These are phyloP conservation scores for Meloe dianella DNA, from an alignment of 2,888 invertebrate genomes.

Conservation along the genomic window DNA sequence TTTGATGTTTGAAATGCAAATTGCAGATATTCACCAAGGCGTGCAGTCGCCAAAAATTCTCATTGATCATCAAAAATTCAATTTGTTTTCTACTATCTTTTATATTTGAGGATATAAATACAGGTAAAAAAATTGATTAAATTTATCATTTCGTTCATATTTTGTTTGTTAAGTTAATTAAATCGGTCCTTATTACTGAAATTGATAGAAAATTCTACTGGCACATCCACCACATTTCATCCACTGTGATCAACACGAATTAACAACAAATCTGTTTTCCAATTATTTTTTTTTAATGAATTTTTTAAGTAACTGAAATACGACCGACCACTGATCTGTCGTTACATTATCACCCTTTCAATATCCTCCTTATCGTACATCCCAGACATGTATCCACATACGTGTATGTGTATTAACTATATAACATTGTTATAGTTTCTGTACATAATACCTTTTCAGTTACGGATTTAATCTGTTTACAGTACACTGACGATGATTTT, in stretches of 20 bases:
- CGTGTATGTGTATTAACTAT: not conserved
- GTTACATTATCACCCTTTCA: not conserved
- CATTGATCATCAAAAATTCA: no score
- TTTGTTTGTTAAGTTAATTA: not conserved
- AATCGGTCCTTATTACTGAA: not conserved
- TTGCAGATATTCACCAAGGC: no score
- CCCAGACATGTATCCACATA: not conserved
- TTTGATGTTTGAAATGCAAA: no score
- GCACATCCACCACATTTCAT: constrained; percentile 3
- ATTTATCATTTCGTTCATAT: not conserved
- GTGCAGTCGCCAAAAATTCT: no score
- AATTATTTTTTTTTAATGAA: no score
- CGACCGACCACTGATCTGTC: not conserved
- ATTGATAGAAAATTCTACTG: not conserved
- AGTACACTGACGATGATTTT: constrained; percentile 19
- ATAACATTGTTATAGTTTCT: not conserved
- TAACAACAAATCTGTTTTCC: not conserved
- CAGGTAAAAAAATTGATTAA: not conserved
- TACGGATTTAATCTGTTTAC: constrained; percentile 23
- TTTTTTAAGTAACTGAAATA: no score
- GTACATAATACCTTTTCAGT: constrained; percentile 13
- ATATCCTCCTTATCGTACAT: not conserved
- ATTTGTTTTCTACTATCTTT: no score
- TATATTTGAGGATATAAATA: no score
- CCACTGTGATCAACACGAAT: not conserved